A percentile compares a stretch with the other conserved stretches of the same genome.
These are phyloP conservation scores for Anguilla rostrata DNA, from an alignment of 2,113 vertebrate genomes.

Conservation along the genomic window DNA sequence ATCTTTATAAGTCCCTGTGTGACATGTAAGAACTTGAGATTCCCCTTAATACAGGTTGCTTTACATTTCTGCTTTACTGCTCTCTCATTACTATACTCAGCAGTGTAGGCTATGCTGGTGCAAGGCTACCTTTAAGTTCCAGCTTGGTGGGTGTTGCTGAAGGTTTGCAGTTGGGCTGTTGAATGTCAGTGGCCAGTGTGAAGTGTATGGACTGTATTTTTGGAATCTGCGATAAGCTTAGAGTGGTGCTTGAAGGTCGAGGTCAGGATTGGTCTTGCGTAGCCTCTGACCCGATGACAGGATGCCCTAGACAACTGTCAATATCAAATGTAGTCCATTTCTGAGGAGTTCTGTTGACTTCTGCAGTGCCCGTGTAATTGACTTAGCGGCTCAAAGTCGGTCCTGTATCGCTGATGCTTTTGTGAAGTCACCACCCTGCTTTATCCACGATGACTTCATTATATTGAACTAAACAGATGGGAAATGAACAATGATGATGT, in stretches of 20 bases:
- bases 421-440: background rate
- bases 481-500: background rate
- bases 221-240: background rate
- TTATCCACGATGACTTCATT: background rate
- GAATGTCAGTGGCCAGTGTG: conserved; percentile 21
- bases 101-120: background rate
- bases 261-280: background rate
- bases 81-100: background rate
- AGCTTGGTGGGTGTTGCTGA: background rate
- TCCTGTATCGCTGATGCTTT: background rate
- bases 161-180: background rate
- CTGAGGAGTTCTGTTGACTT: background rate
- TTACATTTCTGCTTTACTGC: background rate
- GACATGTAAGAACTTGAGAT: background rate
- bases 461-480: background rate
- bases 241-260: background rate
- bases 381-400: background rate
- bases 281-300: background rate
- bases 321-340: background rate
- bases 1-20: background rate
- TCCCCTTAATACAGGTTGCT: background rate
- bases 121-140: background rate
- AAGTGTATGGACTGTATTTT: conserved; percentile 19
- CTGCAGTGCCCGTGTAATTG: background rate
- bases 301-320: background rate